phyloP scores from a whole-genome alignment of 1,140 invertebrate species.

The Ostrea edulis region DNA sequence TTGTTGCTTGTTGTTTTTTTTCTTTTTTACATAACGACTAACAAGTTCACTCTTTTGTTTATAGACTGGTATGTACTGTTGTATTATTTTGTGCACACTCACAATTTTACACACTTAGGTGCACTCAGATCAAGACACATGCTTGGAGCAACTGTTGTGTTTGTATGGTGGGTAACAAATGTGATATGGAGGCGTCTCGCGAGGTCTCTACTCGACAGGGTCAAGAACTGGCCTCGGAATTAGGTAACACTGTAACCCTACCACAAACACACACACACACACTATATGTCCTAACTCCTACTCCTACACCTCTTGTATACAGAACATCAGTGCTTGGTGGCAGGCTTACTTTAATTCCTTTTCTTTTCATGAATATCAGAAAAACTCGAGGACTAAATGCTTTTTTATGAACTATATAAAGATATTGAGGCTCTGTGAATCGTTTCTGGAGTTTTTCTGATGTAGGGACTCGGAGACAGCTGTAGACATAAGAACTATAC shows the following conservation, averaged over 20 bases:
- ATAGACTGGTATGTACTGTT: neutral
- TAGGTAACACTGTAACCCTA: conserved; percentile 81
- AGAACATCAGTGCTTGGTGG: neutral
- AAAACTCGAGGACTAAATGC: neutral
- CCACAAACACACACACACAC: neutral
- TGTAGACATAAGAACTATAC: neutral
- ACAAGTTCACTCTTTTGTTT: too few species aligned
- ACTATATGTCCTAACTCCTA: neutral
- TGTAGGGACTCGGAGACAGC: neutral
- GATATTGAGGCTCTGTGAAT: neutral
- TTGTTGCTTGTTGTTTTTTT: too few species aligned
- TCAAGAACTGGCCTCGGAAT: conserved; percentile 95
- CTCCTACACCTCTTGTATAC: neutral
- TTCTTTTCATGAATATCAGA: neutral
- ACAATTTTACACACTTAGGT: conserved; percentile 56
- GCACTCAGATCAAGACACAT: conserved; percentile 98
- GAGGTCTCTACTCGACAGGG: conserved; percentile 97
- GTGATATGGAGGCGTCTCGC: conserved; percentile 99
- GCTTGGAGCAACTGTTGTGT: conserved; percentile 99
- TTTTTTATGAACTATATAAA: too few species aligned
- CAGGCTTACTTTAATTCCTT: neutral
- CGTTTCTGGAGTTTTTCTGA: neutral
- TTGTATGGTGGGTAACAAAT: conserved; percentile 97
- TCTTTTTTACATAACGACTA: too few species aligned
- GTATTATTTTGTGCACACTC: neutral